Evolutionary conservation across 2,113 vertebrate species (phyloP).

Genomic region (Drymodes brunneopygia): DNA sequence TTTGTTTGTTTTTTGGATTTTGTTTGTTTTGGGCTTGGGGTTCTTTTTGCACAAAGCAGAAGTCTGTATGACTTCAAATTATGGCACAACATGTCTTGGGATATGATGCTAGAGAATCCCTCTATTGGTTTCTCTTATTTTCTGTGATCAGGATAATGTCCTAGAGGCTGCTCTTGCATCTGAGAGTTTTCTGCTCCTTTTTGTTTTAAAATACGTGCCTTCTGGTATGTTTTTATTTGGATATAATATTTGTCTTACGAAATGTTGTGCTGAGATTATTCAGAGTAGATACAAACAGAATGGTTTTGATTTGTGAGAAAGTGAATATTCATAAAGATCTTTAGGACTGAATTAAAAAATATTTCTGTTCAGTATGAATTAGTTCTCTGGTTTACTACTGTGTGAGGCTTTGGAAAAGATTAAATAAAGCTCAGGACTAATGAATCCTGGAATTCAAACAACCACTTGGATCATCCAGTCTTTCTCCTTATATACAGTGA

Average conservation of each 20-base stretch:
- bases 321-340: not conserved
- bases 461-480: not conserved
- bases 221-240: not conserved
- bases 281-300: not conserved
- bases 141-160: not conserved
- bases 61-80: not conserved
- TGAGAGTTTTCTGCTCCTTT: not conserved
- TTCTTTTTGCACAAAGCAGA: not conserved
- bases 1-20: not conserved
- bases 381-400: not conserved
- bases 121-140: not conserved
- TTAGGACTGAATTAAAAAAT: not conserved
- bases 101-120: not conserved
- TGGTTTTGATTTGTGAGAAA: not conserved
- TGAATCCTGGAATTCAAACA: not conserved
- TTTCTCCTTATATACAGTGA: not conserved
- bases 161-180: not conserved
- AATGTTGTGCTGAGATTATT: not conserved
- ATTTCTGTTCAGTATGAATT: not conserved
- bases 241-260: not conserved
- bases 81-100: not conserved
- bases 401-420: not conserved
- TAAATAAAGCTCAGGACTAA: not conserved
- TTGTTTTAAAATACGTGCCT: not conserved
- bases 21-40: not conserved